These are phyloP conservation scores for Gopherus flavomarginatus DNA, from an alignment of 2,113 vertebrate species.

Conservation along the genomic window DNA sequence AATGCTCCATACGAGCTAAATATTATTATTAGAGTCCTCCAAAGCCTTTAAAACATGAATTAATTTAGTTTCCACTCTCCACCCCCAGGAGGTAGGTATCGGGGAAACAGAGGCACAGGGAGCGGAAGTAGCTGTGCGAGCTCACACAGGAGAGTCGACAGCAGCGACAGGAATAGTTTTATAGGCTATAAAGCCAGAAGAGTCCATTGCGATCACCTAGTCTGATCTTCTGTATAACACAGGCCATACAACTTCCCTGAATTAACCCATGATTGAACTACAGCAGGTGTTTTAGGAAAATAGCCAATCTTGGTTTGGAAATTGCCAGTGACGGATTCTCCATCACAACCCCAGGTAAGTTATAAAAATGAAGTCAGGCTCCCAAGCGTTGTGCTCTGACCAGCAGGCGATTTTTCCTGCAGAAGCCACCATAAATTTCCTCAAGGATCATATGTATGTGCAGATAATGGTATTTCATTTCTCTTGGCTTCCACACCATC, in stretches of 20 bases:
- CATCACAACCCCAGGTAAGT: neutral
- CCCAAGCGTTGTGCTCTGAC: neutral
- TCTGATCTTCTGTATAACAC: neutral
- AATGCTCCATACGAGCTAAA: neutral
- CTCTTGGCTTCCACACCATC: neutral
- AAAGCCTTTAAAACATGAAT: neutral
- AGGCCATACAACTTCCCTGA: neutral
- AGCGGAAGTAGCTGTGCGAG: neutral
- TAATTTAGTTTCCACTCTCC: neutral
- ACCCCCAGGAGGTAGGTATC: neutral
- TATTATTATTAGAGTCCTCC: neutral
- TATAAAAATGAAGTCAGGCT: no score
- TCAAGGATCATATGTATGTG: neutral
- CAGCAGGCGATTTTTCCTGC: neutral
- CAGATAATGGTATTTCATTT: neutral
- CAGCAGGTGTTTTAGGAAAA: neutral
- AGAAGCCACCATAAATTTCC: neutral
- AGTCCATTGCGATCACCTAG: neutral
- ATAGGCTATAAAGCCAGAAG: neutral
- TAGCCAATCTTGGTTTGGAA: neutral
- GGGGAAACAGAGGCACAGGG: neutral
- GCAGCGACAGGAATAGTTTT: neutral
- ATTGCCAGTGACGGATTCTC: no score
- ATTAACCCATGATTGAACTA: neutral
- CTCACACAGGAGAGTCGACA: neutral